Evolutionary conservation across 2,797 vertebrate species (phyloP).

Genomic region (Odontamblyopus rebecca): DNA sequence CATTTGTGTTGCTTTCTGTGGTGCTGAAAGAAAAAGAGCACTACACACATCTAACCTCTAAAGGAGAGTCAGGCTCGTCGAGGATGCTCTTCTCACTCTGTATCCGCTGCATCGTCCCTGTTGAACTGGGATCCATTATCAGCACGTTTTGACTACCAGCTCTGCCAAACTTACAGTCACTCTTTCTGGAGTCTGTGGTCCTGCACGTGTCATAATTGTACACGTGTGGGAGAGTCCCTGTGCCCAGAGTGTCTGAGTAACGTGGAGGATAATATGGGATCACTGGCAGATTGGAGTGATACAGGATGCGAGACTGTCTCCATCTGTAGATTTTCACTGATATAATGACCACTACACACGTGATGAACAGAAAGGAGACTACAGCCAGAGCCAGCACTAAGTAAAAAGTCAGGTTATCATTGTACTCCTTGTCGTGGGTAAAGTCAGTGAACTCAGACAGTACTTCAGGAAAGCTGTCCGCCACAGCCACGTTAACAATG

Average conservation of each 20-base stretch:
- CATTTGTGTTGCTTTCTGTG: constrained; percentile 28
- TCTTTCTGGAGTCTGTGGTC: constrained; percentile 58
- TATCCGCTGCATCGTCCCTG: constrained; percentile 52
- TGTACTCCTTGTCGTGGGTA: constrained; percentile 70
- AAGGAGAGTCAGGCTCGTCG: constrained; percentile 24
- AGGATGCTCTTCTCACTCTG: constrained; percentile 42
- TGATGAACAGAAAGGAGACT: constrained; percentile 73
- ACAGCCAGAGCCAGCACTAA: constrained; percentile 71
- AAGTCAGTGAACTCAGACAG: constrained; percentile 76
- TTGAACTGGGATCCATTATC: constrained; percentile 49
- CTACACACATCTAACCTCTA: constrained; percentile 25
- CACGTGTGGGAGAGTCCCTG: constrained; percentile 32
- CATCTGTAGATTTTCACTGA: constrained; percentile 46
- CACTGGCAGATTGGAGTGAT: constrained; percentile 39
- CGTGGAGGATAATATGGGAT: constrained; percentile 35
- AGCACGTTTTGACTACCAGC: constrained; percentile 60
- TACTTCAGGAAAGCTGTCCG: constrained; percentile 79
- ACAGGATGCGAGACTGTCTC: constrained; percentile 49
- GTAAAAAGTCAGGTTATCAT: constrained; percentile 69
- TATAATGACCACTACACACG: constrained; percentile 69
- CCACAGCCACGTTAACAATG: constrained; percentile 78
- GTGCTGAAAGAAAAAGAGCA: constrained; percentile 16
- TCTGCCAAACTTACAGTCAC: constrained; percentile 53
- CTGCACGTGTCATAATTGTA: constrained; percentile 62
- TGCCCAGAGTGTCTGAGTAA: constrained; percentile 44